Evolutionary conservation across 2,888 invertebrate genomes (phyloP).

Genomic region (Latrodectus elegans): DNA sequence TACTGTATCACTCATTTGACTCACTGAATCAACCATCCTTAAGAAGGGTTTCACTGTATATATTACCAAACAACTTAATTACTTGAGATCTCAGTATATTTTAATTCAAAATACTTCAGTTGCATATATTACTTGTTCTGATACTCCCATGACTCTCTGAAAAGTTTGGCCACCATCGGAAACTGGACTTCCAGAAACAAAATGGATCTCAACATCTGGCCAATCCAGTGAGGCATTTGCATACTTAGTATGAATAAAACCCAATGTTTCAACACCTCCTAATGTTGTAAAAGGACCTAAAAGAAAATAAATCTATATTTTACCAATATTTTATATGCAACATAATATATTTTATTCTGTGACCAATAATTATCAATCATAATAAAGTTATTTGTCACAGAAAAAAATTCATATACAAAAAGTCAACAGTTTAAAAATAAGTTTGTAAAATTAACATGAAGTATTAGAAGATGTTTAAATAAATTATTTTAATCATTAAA

Average conservation of each 20-base stretch:
- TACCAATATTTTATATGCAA: too few relatives aligned
- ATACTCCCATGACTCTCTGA: slow-evolving; percentile 65
- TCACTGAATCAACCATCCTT: not conserved
- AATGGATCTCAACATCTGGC: slow-evolving; percentile 94
- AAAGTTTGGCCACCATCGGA: slow-evolving; percentile 83
- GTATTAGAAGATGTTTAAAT: too few relatives aligned
- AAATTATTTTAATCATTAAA: too few relatives aligned
- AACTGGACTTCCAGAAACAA: slow-evolving; percentile 86
- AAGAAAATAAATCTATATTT: not conserved
- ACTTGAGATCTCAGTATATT: not conserved
- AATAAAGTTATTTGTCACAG: too few relatives aligned
- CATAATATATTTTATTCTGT: too few relatives aligned
- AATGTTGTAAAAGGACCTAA: slow-evolving; percentile 88
- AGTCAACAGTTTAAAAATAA: too few relatives aligned
- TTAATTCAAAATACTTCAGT: not conserved
- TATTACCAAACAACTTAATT: not conserved
- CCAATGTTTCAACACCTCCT: slow-evolving; percentile 90
- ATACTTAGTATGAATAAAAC: slow-evolving; percentile 92
- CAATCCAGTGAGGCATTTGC: slow-evolving; percentile 86
- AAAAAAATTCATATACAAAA: too few relatives aligned
- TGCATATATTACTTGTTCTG: slow-evolving; percentile 33
- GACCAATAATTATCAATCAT: too few relatives aligned
- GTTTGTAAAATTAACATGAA: too few relatives aligned
- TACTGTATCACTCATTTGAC: not conserved
- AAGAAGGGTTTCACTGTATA: not conserved